A percentile compares a stretch with the other conserved stretches of the same genome.
These are phyloP conservation scores for Hypercompe scribonia DNA, from an alignment of 2,888 invertebrate genomes.

Conservation along the genomic window DNA sequence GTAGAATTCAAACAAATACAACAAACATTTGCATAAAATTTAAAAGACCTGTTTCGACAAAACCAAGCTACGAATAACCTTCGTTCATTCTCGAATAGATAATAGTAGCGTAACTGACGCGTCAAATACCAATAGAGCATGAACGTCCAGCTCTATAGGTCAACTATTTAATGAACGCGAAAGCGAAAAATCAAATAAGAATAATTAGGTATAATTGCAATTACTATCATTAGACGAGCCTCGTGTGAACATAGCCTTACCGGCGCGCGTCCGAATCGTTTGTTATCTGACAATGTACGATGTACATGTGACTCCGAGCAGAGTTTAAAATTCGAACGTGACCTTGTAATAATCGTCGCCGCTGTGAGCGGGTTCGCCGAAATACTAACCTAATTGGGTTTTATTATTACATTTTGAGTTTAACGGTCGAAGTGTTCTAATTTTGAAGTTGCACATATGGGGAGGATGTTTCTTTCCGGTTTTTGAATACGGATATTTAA, in stretches of 20 bases:
- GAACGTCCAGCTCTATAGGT: not conserved
- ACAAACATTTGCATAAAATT: not conserved
- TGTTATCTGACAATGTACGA: constrained; percentile 23
- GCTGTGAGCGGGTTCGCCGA: constrained; percentile 46
- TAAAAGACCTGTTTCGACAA: not conserved
- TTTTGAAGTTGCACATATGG: constrained; percentile 19
- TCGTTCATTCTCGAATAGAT: not conserved
- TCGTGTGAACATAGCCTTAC: constrained; percentile 17
- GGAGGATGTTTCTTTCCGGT: constrained; percentile 14
- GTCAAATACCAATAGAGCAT: not conserved
- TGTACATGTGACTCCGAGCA: constrained; percentile 20
- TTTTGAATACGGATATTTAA: constrained; percentile 3
- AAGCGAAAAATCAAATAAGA: not conserved
- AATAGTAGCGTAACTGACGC: not conserved
- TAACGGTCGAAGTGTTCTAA: constrained; percentile 26
- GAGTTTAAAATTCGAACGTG: constrained; percentile 43
- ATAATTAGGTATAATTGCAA: not conserved
- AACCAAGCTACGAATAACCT: not conserved
- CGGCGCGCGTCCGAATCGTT: constrained; percentile 12
- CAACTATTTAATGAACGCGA: too few species aligned
- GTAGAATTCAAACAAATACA: not conserved
- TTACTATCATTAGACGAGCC: not conserved
- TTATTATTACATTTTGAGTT: constrained; percentile 42
- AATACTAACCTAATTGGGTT: constrained; percentile 48
- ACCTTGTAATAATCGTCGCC: constrained; percentile 41